These are phyloP conservation scores for Dicycla oo DNA, from an alignment of 2,888 invertebrate species.

Conservation along the genomic window DNA sequence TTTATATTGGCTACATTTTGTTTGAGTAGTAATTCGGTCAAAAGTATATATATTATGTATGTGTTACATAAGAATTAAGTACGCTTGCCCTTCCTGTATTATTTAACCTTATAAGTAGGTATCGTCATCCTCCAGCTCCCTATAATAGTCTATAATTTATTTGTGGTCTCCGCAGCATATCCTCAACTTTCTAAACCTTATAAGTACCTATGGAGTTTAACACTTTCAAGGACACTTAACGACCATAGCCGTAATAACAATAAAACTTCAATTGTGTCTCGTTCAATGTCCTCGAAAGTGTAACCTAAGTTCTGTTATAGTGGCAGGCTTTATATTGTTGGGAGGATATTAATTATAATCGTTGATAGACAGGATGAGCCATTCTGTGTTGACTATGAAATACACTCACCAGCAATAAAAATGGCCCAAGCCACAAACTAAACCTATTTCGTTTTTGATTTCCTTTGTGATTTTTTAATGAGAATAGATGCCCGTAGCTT, in stretches of 20 bases:
- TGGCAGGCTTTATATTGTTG: too few relatives aligned
- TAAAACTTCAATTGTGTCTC: too few relatives aligned
- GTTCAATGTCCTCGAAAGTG: too few relatives aligned
- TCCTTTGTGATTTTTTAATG: neutral
- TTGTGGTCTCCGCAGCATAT: neutral
- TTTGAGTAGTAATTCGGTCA: constrained; percentile 58
- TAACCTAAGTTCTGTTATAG: too few relatives aligned
- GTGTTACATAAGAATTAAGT: constrained; percentile 27
- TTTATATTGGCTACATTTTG: constrained; percentile 63
- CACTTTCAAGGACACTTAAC: too few relatives aligned
- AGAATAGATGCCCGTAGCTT: neutral
- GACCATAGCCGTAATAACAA: too few relatives aligned
- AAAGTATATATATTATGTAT: constrained; percentile 11
- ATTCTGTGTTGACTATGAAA: too few relatives aligned
- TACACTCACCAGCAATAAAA: neutral
- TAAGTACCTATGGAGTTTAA: too few relatives aligned
- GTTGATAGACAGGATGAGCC: too few relatives aligned
- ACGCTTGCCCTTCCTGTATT: constrained; percentile 3
- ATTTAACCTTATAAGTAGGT: neutral
- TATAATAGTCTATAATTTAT: neutral
- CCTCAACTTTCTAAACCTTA: too few relatives aligned
- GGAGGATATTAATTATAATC: too few relatives aligned
- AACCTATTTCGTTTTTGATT: too few relatives aligned
- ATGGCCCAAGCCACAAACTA: neutral
- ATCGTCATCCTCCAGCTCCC: neutral